Evolutionary conservation across 2,888 invertebrate genomes (phyloP).

Genomic region (Phymatocera aterrima): DNA sequence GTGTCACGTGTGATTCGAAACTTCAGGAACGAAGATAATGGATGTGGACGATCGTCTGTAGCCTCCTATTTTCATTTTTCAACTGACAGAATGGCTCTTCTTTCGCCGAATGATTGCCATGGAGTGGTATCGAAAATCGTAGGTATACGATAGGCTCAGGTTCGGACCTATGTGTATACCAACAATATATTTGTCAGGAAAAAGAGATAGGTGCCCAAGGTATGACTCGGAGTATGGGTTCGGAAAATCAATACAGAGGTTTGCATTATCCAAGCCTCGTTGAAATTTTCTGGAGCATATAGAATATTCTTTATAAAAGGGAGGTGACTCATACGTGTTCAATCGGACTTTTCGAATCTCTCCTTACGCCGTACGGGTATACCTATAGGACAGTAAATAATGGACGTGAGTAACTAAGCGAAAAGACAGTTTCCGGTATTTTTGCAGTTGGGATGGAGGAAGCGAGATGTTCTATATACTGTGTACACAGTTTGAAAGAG

Average conservation of each 20-base stretch:
- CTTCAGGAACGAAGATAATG: too few species aligned
- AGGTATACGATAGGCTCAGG: too few species aligned
- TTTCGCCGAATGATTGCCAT: too few species aligned
- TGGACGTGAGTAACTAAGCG: constrained; percentile 29
- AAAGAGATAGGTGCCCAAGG: neutral
- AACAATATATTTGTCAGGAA: neutral
- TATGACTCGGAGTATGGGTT: constrained; percentile 14
- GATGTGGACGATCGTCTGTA: too few species aligned
- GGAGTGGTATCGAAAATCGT: too few species aligned
- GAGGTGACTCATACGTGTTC: constrained; percentile 39
- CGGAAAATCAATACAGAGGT: constrained; percentile 31
- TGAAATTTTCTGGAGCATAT: neutral
- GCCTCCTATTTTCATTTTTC: too few species aligned
- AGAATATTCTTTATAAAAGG: constrained; percentile 21
- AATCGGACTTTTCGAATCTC: constrained; percentile 23
- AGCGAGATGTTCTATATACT: too few species aligned
- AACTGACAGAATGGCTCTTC: too few species aligned
- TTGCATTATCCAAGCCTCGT: constrained; percentile 7
- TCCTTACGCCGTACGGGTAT: neutral
- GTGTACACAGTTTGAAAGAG: constrained; percentile 17
- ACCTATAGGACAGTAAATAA: neutral
- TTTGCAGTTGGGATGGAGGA: neutral
- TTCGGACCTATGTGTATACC: too few species aligned
- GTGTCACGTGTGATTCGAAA: too few species aligned
- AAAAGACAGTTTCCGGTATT: constrained; percentile 29